Base-by-base conservation (phyloP, 2,888 invertebrate genomes). In the Unio delphinus region DNA sequence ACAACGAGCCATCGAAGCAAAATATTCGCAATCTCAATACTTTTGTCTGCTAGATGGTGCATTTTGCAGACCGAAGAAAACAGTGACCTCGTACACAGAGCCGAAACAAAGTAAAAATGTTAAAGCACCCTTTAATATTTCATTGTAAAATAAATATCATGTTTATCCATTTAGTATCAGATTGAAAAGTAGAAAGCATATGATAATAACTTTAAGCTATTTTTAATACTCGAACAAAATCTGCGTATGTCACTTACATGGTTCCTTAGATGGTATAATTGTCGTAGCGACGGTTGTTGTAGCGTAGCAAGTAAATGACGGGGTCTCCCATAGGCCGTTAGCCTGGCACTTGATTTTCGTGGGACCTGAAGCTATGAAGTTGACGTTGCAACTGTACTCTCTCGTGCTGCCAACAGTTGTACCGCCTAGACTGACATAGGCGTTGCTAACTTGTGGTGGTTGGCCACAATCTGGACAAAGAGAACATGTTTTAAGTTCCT, bases 341-440 rank as follows among this genome's bases (percentile, higher is more conserved):
- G 4, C 17, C 1, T 23, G 59, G 61, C 77, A 77, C 34, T 1
- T 65, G 45, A 71, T 57, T 30, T 63, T 30, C 26, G 73, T 72
- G 8, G 23, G 30, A n/a, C 77, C 75, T 20, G n/a, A 23, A 70
- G 75, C 67, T 23, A 67, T 18, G 61, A 68, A 75, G 0, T 67
- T 65, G 23, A 11, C 28, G 4, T 73, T 68, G 58, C 77, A 77
- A 28, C 45, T 57, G 57, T 75, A 77, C 4, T 67, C 66, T 18
- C 68, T 23, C 8, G 23, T 34, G 28, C 54, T 60, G 4, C 75
- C 75, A 34, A 75, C 60, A 0, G 45, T n/a, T 30, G 66, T 68
- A 5, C 75, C 68, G 20, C 75, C 77, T 5, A 71, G 60, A 17
- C 62, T 61, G 4, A 62, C 58, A 63, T 68, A 77, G 15, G 77